Evolutionary conservation across 2,797 vertebrate genomes (phyloP).

Genomic region (Gouania willdenowi): DNA sequence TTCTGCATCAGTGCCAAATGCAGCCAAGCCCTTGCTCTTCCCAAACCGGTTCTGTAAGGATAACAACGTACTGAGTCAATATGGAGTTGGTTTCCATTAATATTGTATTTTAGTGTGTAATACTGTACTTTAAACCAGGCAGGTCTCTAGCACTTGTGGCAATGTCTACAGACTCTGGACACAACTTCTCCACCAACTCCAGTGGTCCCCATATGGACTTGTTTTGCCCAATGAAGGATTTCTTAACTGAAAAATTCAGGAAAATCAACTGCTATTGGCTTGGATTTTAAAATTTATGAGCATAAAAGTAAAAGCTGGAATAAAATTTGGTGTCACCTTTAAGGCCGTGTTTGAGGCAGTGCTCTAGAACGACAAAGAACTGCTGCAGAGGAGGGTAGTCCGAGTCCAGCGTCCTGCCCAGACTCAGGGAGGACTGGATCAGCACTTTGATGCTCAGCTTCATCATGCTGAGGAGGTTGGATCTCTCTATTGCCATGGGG

Average conservation of each 20-base stretch:
- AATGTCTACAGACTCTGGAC: slow-evolving; percentile 91
- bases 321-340: slow-evolving; percentile 78
- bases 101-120: not conserved
- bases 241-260: slow-evolving; percentile 87
- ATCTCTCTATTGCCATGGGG: slow-evolving; percentile 86
- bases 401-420: slow-evolving; percentile 91
- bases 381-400: slow-evolving; percentile 94
- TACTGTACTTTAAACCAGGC: slow-evolving; percentile 88
- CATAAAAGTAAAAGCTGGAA: too few species aligned
- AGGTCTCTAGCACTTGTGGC: slow-evolving; percentile 94
- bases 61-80: not conserved
- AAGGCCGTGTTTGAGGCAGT: slow-evolving; percentile 95
- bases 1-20: slow-evolving; percentile 98
- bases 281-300: too few species aligned
- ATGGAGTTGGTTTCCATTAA: too few species aligned
- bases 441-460: slow-evolving; percentile 94
- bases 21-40: slow-evolving; percentile 92
- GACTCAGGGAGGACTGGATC: slow-evolving; percentile 92
- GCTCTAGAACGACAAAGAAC: slow-evolving; percentile 95
- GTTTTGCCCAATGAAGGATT: slow-evolving; percentile 92
- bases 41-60: slow-evolving; percentile 83
- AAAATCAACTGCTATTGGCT: too few species aligned
- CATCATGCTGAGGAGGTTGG: slow-evolving; percentile 96
- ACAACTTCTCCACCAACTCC: slow-evolving; percentile 94
- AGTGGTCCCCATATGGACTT: slow-evolving; percentile 97